These are phyloP conservation scores for Cephalopholis sonnerati DNA, from an alignment of 2,113 vertebrate genomes.

Conservation along the genomic window DNA sequence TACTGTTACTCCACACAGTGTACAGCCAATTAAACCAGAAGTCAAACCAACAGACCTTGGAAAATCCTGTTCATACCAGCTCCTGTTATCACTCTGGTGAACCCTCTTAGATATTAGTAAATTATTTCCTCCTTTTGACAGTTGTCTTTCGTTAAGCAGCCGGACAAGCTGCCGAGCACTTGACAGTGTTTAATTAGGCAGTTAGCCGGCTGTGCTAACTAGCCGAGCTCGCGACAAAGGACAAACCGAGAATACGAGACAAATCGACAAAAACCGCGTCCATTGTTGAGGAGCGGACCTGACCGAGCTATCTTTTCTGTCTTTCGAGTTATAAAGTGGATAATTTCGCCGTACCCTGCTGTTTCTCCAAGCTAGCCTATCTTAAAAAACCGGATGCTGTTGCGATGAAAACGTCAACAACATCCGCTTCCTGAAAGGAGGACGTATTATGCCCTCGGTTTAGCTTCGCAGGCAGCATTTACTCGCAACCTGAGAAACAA, in stretches of 20 bases:
- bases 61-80: not conserved
- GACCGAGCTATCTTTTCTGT: not conserved
- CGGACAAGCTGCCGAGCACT: slow-evolving; percentile 44
- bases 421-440: slow-evolving; percentile 64
- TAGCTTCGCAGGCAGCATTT: not conserved
- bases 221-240: slow-evolving; percentile 1
- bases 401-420: slow-evolving; percentile 60
- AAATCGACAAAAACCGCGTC: slow-evolving; percentile 5
- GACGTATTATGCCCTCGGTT: rapidly evolving
- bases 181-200: slow-evolving; percentile 59
- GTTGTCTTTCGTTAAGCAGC: slow-evolving; percentile 31
- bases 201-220: slow-evolving; percentile 62
- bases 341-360: not conserved
- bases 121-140: slow-evolving; percentile 59
- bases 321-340: not conserved
- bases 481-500: not conserved
- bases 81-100: not conserved
- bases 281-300: slow-evolving; percentile 4
- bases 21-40: slow-evolving; percentile 13
- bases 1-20: not conserved
- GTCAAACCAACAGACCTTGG: not conserved
- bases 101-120: slow-evolving; percentile 5
- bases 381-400: slow-evolving; percentile 49
- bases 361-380: slow-evolving; percentile 23
- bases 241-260: not conserved